Base-by-base conservation (phyloP, 2,888 invertebrate species). In the Sinodicranocentrus sp. region DNA sequence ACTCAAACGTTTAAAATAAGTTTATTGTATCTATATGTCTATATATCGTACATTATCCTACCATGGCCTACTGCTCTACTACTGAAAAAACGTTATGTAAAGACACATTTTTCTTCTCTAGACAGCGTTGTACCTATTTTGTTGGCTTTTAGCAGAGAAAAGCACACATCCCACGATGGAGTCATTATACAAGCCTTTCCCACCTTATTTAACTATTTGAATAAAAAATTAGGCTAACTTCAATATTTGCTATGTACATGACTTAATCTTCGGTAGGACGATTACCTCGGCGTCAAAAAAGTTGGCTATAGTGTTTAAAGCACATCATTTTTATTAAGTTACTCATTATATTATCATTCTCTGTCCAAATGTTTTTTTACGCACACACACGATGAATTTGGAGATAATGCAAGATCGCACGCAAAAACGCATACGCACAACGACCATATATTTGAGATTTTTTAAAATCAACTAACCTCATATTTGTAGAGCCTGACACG, bases 51-150 rank as follows among this genome's bases (percentile, higher is more conserved):
- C 57, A 57, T 70, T 72, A 72, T 48, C 57, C 26, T 1, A 28
- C 15, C 54, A n/a, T 80, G 80, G 72, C 80, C 80, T 80, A 80
- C 80, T 79, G 79, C 48, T 80, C 80, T 39, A 80, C 80, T 73
- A 61, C 61, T 2, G 25, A 17, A 48, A 77, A 59, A 77, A 19
- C 33, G 57, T 59, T 77, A 59, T 57, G 68, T 28, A 68, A 68
- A 68, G 44, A 68, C 44, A 39, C 39, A 10, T 10, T 33, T 33
- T 33, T 33, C 33, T 33, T 33, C 33, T 10, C 33, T 10, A 10
- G 33, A 33, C 3, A 33, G n/a, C n/a, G 33, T 33, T 33, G 3
- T 10, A 33, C 33, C n/a, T 33, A 33, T 33, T 33, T 33, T 33
- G 5, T 6, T 33, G 33, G 33, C 33, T 33, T 33, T 33, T 33